Evolutionary conservation across 2,888 invertebrate genomes (phyloP), one percentile per base, ranked within the genome.

Genomic region (Pimpla rufipes): DNA sequence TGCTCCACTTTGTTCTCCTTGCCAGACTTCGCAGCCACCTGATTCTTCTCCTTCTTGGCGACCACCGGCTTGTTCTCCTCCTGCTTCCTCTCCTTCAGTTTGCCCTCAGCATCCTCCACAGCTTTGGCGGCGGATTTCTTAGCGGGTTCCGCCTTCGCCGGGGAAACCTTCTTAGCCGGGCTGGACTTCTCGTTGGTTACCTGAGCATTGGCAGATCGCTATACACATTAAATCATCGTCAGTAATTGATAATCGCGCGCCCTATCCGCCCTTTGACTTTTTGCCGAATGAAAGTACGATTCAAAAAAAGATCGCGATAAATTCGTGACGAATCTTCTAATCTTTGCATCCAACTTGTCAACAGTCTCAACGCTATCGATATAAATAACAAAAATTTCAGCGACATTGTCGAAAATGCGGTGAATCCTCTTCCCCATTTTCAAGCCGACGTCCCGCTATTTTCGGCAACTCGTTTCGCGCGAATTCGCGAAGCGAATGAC

Each of bases 201-300:
- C 89, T 95, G 94, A 79, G 96, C 96, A 93, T 96, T 96, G 74
- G 95, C 94, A 86, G 95, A 94, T 90, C 95, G 94, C 94, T 96
- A 95, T 95, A 96, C 93, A 74, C 11, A 29, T 47, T 23, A 47
- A 74, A 5, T 29, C 16, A 67, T 59, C 55, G 23, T 67, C 7
- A 74, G 18, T 59, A 40, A 42, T 21, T 18, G 23, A 70, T 55
- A n/a, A 4, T 40, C 37, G 18, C 21, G 29, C 21, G 18, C n/a
- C n/a, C n/a, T n/a, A n/a, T n/a, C n/a, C n/a, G n/a, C n/a, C 29
- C 29, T 29, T 5, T 5, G 5, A 29, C 29, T 29, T 29, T 29
- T 3, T 5, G 29, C 5, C 29, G 5, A 29, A 29, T 29, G 5
- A 29, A 29, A 29, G 4, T 50, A n/a, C 16, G 16, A 50, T 16